These are phyloP conservation scores for Limnothrissa miodon DNA, from an alignment of 2,113 vertebrate species.

Conservation along the genomic window DNA sequence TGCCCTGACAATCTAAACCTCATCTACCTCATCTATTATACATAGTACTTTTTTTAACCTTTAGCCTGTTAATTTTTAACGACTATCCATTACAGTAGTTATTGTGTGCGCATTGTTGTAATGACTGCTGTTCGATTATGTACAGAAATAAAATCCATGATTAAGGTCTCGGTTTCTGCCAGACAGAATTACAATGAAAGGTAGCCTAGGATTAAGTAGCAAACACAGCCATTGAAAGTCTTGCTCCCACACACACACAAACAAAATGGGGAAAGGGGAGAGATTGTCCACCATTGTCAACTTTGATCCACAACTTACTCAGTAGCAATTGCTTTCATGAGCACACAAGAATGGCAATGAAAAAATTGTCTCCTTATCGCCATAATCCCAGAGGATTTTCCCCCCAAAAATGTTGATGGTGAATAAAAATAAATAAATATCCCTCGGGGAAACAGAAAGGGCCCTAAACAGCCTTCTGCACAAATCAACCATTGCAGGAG, in stretches of 20 bases:
- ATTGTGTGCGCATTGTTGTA: not conserved
- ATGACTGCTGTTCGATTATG: slow-evolving; percentile 3
- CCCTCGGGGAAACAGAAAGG: not conserved
- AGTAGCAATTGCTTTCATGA: not conserved
- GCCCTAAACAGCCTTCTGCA: not conserved
- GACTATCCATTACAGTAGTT: not conserved
- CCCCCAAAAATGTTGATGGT: not conserved
- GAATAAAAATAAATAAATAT: not conserved
- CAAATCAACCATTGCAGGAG: not conserved
- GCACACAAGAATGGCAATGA: not conserved
- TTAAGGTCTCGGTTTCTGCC: not conserved
- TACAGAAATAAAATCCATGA: not conserved
- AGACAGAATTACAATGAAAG: not conserved
- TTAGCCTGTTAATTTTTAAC: slow-evolving; percentile 1
- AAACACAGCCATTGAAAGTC: not conserved
- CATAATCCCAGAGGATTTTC: not conserved
- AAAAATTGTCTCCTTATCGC: slow-evolving; percentile 11
- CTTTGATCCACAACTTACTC: not conserved
- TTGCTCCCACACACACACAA: not conserved
- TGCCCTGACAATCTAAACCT: slow-evolving; percentile 8
- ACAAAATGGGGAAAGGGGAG: not conserved
- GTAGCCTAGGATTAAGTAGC: not conserved
- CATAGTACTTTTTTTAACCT: not conserved
- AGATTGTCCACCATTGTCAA: not conserved
- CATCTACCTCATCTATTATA: not conserved